Percentiles rank a stretch among this genome's conserved stretches.
Evolutionary conservation across 2,113 vertebrate genomes (phyloP).

Genomic region (Phoenicopterus ruber): DNA sequence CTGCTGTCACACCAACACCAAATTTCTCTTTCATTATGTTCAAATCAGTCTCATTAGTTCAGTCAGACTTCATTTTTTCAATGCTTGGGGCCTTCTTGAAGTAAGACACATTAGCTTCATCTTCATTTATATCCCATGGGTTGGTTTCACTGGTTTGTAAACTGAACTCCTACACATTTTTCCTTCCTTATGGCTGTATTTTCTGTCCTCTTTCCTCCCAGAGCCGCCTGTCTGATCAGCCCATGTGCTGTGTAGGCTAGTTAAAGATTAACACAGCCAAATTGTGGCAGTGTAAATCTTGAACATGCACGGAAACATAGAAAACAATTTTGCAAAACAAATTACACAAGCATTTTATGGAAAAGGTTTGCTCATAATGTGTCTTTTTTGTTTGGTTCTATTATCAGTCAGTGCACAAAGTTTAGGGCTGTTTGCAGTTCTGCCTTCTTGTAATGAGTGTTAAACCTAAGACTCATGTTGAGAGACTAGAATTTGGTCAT

Average conservation of each 20-base stretch:
- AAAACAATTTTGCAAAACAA: not conserved
- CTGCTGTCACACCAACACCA: constrained; percentile 4
- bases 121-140: constrained; percentile 42
- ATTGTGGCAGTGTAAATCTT: not conserved
- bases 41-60: constrained; percentile 34
- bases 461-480: not conserved
- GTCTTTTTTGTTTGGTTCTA: not conserved
- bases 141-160: constrained; percentile 51
- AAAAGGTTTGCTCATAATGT: not conserved
- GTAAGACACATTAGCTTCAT: constrained; percentile 1
- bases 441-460: not conserved
- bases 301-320: not conserved
- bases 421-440: not conserved
- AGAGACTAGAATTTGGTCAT: not conserved
- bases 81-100: constrained; percentile 19
- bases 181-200: constrained; percentile 44
- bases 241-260: constrained; percentile 40
- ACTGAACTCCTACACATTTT: constrained; percentile 47
- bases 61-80: constrained; percentile 19
- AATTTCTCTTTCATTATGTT: constrained; percentile 37
- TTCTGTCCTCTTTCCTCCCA: constrained; percentile 4
- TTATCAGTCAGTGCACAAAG: not conserved
- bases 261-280: constrained; percentile 31
- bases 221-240: not conserved
- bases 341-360: not conserved